Evolutionary conservation across 2,113 vertebrate genomes (phyloP), one percentile per base, ranked within the genome.

Genomic region (Donacobius atricapilla): DNA sequence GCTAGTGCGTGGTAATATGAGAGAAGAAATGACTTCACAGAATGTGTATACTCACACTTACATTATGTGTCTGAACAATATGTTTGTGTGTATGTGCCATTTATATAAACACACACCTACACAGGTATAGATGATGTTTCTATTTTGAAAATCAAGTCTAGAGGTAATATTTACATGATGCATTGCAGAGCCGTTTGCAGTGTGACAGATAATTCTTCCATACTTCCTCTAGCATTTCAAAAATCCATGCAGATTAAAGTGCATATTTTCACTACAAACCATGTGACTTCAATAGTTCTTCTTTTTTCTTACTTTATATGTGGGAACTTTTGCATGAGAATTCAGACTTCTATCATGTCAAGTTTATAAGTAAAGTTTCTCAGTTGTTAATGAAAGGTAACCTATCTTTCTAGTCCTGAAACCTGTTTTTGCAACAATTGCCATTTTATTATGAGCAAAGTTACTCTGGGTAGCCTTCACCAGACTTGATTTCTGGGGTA

Each of bases 1-100:
- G 31, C 51, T 64, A 47, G 16, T 44, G 42, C 0, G 0, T 24
- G 31, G 21, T 53, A 66, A 51, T 17, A 24, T 0, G 0, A 65
- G 66, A 20, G 15, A 70, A 72, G 37, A 78, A 83, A 16, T 33
- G 37, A 17, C 17, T 89, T 75, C 42, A 35, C 11, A 51, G 35
- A 50, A 23, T 57, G 35, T 58, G 16, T 70, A 4, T 39, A 21
- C 13, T 94, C 20, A 17, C 61, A 80, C 33, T 51, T 51, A 2
- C 4, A 35, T 63, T 83, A 19, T 28, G 37, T 51, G 33, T 56
- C 30, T 87, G 50, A 37, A 35, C 61, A 83, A 3, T 75, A 24
- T 48, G 33, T 70, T 83, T 86, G 48, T 78, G 23, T 71, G 63
- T 50, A 27, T 0, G 0, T 84, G 56, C n/a, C 40, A 31, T 86